Evolutionary conservation across 2,113 vertebrate species (phyloP), one percentile per base, ranked within the genome.

Genomic region (Podocnemis expansa): DNA sequence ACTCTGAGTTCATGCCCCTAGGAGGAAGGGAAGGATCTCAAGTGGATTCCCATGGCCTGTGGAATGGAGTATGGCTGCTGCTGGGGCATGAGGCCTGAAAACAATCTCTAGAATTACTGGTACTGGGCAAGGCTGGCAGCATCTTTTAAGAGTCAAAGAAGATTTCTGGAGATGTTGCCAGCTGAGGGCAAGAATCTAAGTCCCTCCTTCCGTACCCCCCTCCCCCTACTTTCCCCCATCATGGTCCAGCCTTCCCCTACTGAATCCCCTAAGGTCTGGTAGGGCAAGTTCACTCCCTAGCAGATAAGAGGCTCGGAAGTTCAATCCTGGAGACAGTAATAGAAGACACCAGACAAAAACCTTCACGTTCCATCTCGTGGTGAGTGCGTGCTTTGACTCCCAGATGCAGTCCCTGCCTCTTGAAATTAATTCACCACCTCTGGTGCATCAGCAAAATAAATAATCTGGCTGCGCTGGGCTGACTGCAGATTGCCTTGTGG

Each of bases 391-490:
- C 95, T 84, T 85, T 90, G 93, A 82, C 94, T 93, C 94, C 0
- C 2, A 96, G 95, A 96, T 93, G 91, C 45, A 24, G 51, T 96
- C 84, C 78, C 86, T 93, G 95, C 86, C 95, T 95, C 86, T 89
- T 78, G 95, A 86, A 96, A 97, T 97, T 96, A 96, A 97, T 97
- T 97, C 97, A 95, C 6, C 93, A 55, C 95, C 94, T 93, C 95
- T 88, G 89, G 85, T 95, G 93, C 89, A 96, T 34, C n/a, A 87
- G 81, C 25, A 47, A 96, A 78, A 93, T 87, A 89, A 89, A 86
- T 83, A 94, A 94, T 83, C 0, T 2, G 54, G 67, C 19, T 82
- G 54, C 5, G 67, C 76, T 34, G 89, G 63, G 55, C 17, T 60
- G 27, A 91, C 82, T 73, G 60, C 85, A 56, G 78, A 96, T 96